Base-by-base conservation (phyloP, 2,888 invertebrate species). In the Nipponacmea schrenckii region DNA sequence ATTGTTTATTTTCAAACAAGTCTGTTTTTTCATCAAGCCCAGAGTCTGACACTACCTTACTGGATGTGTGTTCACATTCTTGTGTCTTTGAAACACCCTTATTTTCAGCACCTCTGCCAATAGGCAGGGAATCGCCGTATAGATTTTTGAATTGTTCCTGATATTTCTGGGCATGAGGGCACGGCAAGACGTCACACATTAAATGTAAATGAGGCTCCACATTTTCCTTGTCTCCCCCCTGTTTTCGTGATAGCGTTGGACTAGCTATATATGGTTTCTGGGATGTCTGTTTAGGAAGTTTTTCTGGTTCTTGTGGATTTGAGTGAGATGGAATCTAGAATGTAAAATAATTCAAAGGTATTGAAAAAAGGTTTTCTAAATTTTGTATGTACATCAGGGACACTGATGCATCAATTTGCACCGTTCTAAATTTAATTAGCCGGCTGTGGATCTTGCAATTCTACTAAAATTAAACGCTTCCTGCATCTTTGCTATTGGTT, bases 171-270 rank as follows among this genome's bases (percentile, higher is more conserved):
- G 71, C 72, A 68, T 83, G 81, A 27, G 79, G 79, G 71, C 81
- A 82, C 2, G 83, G 83, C 65, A 83, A 67, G 12, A 83, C 66
- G 62, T 82, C 82, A 78, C 82, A 83, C 80, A 82, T 80, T 0
- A 82, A 71, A 70, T 83, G 83, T 27, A 81, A 73, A 69, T 83
- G 83, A 50, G 83, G 82, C 44, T 82, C 81, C 17, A 81, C 70
- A n/a, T 74, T 70, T 20, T 73, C 56, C 39, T 39, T 39, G 2
- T 56, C 72, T 17, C 63, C 45, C 26, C 65, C 64, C 64, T 26
- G 65, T 12, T 70, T 69, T 44, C 68, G 73, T 20, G 65, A 64
- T 45, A 81, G 73, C 8, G 72, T 73, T 17, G 81, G 81, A 73
- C 81, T 81, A 45, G 82, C 81, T 31, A 82, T 77, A 20, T 44